These are phyloP conservation scores for Cyprinodon diabolis DNA, from an alignment of 2,797 vertebrate species.

Conservation along the genomic window DNA sequence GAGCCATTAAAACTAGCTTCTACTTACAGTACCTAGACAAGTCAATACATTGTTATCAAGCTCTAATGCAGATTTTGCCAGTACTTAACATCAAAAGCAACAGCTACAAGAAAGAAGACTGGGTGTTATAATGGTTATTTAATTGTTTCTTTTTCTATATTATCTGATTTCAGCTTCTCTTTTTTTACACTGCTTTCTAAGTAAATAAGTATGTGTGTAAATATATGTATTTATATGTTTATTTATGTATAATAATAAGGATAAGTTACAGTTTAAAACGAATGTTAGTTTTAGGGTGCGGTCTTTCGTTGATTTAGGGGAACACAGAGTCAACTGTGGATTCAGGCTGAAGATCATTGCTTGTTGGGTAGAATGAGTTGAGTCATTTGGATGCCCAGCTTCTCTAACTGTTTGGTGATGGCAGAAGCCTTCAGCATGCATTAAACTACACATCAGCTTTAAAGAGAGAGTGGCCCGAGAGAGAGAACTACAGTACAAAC, in stretches of 20 bases:
- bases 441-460: constrained; percentile 70
- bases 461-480: constrained; percentile 53
- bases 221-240: too few relatives aligned
- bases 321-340: constrained; percentile 41
- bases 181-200: not conserved
- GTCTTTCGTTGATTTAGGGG: constrained; percentile 5
- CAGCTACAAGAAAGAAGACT: not conserved
- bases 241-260: too few relatives aligned
- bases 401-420: constrained; percentile 67
- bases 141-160: not conserved
- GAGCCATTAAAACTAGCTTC: not conserved
- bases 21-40: not conserved
- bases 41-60: not conserved
- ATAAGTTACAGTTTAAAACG: not conserved
- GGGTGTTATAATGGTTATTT: not conserved
- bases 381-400: constrained; percentile 72
- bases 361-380: constrained; percentile 57
- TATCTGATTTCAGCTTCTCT: not conserved
- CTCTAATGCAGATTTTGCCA: too few relatives aligned
- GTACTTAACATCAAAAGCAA: not conserved
- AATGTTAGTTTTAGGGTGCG: not conserved
- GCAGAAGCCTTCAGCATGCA: constrained; percentile 73
- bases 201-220: too few relatives aligned
- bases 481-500: constrained; percentile 78
- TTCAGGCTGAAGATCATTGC: constrained; percentile 46